Evolutionary conservation across 2,797 vertebrate species (phyloP).

Genomic region (Sciurus carolinensis): DNA sequence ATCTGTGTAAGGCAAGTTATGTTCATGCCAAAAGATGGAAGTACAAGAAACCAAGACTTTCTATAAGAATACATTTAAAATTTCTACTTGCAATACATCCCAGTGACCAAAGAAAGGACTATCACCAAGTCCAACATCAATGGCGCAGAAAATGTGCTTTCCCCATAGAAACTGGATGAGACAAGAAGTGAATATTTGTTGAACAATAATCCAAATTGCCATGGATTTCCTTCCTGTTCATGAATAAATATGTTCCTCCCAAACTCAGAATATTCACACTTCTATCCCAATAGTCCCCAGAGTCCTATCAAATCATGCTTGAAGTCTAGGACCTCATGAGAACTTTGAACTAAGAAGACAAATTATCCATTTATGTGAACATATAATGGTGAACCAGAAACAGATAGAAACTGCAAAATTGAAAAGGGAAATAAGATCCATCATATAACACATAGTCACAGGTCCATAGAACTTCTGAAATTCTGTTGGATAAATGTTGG

Average conservation of each 20-base stretch:
- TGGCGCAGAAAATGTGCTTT: background rate
- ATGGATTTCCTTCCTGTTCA: background rate
- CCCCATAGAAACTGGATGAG: background rate
- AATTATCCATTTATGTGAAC: background rate
- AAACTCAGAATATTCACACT: constrained; percentile 16
- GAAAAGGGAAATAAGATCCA: background rate
- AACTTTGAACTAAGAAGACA: constrained; percentile 1
- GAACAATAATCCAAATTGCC: background rate
- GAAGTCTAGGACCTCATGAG: background rate
- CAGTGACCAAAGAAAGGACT: background rate
- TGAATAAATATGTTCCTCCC: constrained; percentile 14
- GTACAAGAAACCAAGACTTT: background rate
- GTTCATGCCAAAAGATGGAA: background rate
- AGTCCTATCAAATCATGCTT: background rate
- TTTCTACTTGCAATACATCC: constrained; percentile 2
- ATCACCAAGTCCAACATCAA: background rate
- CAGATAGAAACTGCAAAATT: background rate
- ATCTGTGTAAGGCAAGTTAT: background rate
- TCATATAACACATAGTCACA: background rate
- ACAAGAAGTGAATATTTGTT: background rate
- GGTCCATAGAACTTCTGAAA: background rate
- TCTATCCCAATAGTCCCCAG: background rate
- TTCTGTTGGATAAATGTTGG: background rate
- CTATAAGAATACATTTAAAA: background rate
- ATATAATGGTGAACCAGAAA: background rate